These are phyloP conservation scores for Aphis craccivora DNA, from an alignment of 1,140 invertebrate species.

Conservation along the genomic window DNA sequence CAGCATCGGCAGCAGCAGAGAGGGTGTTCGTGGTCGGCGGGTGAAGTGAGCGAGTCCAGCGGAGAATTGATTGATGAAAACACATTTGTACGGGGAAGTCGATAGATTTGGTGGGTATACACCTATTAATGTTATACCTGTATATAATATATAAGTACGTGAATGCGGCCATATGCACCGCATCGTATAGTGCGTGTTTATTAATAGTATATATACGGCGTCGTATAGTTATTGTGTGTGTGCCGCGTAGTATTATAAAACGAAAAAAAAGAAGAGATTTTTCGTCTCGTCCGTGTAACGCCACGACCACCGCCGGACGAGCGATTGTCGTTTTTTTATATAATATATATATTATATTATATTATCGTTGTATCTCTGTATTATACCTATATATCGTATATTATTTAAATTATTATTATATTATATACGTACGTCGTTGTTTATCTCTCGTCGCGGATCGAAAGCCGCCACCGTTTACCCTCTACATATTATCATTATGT, in stretches of 20 bases:
- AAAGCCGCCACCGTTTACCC: background rate
- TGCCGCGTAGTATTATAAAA: background rate
- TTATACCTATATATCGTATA: background rate
- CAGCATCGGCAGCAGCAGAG: background rate
- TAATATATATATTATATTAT: background rate
- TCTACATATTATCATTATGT: background rate
- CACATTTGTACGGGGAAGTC: background rate
- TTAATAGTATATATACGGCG: background rate
- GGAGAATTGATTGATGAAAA: conserved; percentile 45
- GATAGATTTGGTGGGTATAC: background rate
- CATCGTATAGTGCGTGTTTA: background rate
- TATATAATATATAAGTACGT: background rate
- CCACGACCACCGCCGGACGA: background rate
- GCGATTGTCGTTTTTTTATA: background rate
- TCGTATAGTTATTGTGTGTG: background rate
- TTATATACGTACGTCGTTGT: background rate
- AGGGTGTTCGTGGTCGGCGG: background rate
- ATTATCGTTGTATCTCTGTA: too few species aligned
- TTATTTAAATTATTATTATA: background rate
- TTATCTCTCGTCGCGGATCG: conserved; percentile 32
- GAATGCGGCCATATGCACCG: background rate
- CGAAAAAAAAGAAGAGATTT: background rate
- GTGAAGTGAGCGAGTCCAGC: background rate
- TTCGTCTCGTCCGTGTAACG: background rate
- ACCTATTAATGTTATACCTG: background rate